These are phyloP conservation scores for Myathropa florea DNA, from an alignment of 2,888 invertebrate genomes.

Conservation along the genomic window DNA sequence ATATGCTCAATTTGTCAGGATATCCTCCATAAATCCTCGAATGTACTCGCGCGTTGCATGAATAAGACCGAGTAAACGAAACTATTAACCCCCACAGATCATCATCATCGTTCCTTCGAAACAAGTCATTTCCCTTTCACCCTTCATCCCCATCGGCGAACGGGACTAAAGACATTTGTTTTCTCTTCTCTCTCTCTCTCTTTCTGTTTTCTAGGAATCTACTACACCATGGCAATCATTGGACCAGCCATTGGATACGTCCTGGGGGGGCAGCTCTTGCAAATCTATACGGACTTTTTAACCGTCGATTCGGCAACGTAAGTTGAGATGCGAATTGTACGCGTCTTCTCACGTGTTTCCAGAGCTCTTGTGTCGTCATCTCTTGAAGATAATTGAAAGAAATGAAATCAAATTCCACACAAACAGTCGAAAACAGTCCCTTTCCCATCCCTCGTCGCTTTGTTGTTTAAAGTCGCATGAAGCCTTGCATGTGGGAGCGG, in stretches of 20 bases:
- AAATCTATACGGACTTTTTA: slow-evolving; percentile 88
- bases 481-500: too few relatives aligned
- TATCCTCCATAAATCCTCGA: slow-evolving; percentile 6
- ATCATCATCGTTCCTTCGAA: neutral
- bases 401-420: slow-evolving; percentile 43
- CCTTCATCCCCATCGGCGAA: neutral
- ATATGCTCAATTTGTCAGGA: slow-evolving; percentile 40
- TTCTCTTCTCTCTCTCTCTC: neutral
- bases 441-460: too few relatives aligned
- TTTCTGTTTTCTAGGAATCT: slow-evolving; percentile 83
- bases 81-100: slow-evolving; percentile 2
- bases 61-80: slow-evolving; percentile 5
- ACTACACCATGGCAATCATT: slow-evolving; percentile 91
- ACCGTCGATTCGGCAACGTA: slow-evolving; percentile 85
- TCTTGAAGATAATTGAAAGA: slow-evolving; percentile 56
- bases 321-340: slow-evolving; percentile 79
- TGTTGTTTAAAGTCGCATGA: too few relatives aligned
- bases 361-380: slow-evolving; percentile 5
- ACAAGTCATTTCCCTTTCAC: neutral
- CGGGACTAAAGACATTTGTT: neutral
- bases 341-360: neutral
- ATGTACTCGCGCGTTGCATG: slow-evolving; percentile 2
- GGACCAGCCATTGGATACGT: slow-evolving; percentile 93
- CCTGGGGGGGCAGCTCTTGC: slow-evolving; percentile 90
- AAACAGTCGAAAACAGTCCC: neutral